A percentile compares a stretch with the other conserved stretches of the same genome.
These are phyloP conservation scores for Thalassophryne amazonica DNA, from an alignment of 2,797 vertebrate species.

Conservation along the genomic window DNA sequence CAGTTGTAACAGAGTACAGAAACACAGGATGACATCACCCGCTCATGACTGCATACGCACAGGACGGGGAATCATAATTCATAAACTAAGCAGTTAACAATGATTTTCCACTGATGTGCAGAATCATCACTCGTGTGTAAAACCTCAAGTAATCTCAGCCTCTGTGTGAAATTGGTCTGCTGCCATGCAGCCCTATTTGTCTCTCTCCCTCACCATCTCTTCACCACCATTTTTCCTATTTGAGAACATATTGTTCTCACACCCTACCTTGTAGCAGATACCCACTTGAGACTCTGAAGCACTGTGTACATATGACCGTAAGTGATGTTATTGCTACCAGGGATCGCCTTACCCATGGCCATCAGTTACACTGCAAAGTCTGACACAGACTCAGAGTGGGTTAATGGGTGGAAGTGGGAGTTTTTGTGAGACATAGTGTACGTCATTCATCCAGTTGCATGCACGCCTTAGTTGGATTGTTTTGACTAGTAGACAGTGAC, in stretches of 20 bases:
- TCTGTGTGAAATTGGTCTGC: not conserved
- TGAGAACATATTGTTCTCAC: slow-evolving; percentile 48
- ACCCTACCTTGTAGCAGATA: slow-evolving; percentile 49
- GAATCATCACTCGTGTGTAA: not conserved
- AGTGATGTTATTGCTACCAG: slow-evolving; percentile 67
- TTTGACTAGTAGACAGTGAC: not conserved
- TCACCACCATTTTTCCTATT: slow-evolving; percentile 16
- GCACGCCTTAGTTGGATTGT: not conserved
- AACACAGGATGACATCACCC: too few relatives aligned
- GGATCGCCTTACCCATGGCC: slow-evolving; percentile 59
- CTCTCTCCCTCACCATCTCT: slow-evolving; percentile 19
- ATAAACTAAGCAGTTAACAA: too few relatives aligned
- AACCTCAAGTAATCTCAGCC: not conserved
- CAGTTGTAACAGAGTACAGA: too few relatives aligned
- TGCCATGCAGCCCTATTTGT: not conserved
- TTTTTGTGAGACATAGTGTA: not conserved
- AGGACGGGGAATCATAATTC: too few relatives aligned
- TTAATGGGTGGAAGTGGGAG: slow-evolving; percentile 7
- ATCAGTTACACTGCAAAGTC: slow-evolving; percentile 57
- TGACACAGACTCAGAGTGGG: slow-evolving; percentile 38
- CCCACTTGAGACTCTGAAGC: slow-evolving; percentile 68
- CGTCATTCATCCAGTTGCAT: not conserved
- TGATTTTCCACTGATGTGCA: not conserved
- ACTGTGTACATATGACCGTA: slow-evolving; percentile 63
- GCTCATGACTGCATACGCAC: too few relatives aligned